These are phyloP conservation scores for Acromyrmex heyeri DNA, from an alignment of 1,140 invertebrate species.

Conservation along the genomic window DNA sequence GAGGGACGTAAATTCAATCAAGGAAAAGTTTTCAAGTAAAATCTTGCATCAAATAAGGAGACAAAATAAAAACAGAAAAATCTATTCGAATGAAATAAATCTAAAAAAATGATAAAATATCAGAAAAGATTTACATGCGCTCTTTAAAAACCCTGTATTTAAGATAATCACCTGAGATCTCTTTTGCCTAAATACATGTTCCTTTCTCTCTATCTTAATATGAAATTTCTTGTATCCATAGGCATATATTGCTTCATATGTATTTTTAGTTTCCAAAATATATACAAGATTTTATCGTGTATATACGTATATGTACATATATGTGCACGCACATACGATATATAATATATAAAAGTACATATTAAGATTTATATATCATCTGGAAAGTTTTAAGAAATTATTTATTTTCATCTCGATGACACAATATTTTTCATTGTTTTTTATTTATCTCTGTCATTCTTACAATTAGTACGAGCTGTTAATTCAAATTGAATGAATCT, in stretches of 20 bases:
- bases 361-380: no score
- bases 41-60: conserved; percentile 78
- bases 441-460: no score
- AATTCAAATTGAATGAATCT: neutral
- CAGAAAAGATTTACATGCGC: conserved; percentile 64
- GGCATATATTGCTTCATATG: neutral
- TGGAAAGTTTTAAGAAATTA: no score
- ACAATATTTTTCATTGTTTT: no score
- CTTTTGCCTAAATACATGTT: conserved; percentile 50
- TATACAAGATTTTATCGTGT: neutral
- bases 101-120: conserved; percentile 69
- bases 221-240: conserved; percentile 3
- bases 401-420: no score
- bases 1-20: conserved; percentile 97
- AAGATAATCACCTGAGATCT: conserved; percentile 40
- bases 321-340: neutral
- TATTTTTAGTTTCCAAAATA: conserved; percentile 7
- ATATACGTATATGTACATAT: neutral
- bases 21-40: conserved; percentile 99
- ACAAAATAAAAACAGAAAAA: conserved; percentile 13
- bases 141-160: conserved; percentile 66
- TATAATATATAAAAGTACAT: no score
- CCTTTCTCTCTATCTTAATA: conserved; percentile 48
- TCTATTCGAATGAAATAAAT: conserved; percentile 80
- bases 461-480: conserved; percentile 27